Conservation (phyloP, 2,888 invertebrate species). For the Gortyna flavago region DNA sequence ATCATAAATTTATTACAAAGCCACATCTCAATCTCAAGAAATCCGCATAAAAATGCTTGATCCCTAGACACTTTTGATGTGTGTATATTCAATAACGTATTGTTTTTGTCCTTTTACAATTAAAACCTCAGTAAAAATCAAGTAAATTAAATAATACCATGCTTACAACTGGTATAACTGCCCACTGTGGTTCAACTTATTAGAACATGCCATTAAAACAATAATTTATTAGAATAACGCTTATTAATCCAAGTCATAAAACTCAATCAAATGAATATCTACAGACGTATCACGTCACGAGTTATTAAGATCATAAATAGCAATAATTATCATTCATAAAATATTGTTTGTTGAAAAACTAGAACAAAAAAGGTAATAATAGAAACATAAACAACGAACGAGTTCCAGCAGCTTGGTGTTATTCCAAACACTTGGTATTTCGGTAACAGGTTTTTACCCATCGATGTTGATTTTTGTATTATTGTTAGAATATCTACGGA, state of each 20-base stretch:
- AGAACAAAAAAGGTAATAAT: slow-evolving; percentile 22
- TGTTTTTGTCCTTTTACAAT: background rate
- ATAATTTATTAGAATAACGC: slow-evolving; percentile 8
- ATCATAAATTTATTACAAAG: no score
- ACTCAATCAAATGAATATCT: slow-evolving; percentile 26
- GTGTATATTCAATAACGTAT: background rate
- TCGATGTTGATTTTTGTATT: slow-evolving; percentile 2
- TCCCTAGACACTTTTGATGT: no score
- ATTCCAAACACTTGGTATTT: slow-evolving; percentile 17
- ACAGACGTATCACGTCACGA: slow-evolving; percentile 8
- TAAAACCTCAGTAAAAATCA: background rate
- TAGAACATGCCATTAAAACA: background rate
- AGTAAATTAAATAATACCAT: background rate
- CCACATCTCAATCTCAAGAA: no score
- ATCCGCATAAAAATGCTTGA: no score
- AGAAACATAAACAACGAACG: slow-evolving; percentile 19
- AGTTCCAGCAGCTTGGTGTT: slow-evolving; percentile 19
- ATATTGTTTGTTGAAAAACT: slow-evolving; percentile 27
- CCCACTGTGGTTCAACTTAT: background rate
- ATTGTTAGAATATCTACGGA: background rate
- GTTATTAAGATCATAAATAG: slow-evolving; percentile 20
- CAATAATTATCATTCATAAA: slow-evolving; percentile 27
- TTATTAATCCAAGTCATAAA: slow-evolving; percentile 31
- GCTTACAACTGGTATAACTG: background rate
- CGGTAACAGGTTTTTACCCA: slow-evolving; percentile 18